Evolutionary conservation across 2,888 invertebrate species (phyloP), one percentile per base, ranked within the genome.

Genomic region (Meteorus cinctellus): DNA sequence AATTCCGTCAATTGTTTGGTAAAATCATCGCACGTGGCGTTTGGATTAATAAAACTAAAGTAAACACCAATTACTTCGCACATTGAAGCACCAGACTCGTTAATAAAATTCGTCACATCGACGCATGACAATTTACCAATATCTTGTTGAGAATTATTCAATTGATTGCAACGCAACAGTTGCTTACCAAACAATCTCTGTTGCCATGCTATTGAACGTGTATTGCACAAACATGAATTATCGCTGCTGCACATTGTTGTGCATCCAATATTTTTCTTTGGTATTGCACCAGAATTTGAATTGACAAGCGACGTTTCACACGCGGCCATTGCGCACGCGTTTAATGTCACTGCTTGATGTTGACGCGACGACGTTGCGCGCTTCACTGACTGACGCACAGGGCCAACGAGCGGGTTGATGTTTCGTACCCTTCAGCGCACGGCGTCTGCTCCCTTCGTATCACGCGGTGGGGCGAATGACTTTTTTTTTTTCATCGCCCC

Each of bases 31-130:
- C 93, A 93, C 66, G 92, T 91, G 79, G 92, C 92, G 87, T 93
- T 93, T 78, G 94, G 92, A 83, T 94, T 94, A 19, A 94, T 94
- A 86, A 94, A 94, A 69, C 94, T 94, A 87, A 94, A 94, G 86
- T 94, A 94, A 80, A 94, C 91, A 41, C 93, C 94, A 83, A 93
- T 92, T 71, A 92, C 84, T 77, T 88, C 86, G 82, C 86, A 88
- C 60, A 78, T 77, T 24, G 86, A 74, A 4, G 74, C 80, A 45
- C 84, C 81, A 69, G 83, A 82, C 19, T 83, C 86, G 74, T 82
- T 82, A 62, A 84, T 75, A 48, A 85, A 81, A 60, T 80, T 83
- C 59, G 75, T 78, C 10, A 83, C 80, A 34, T 84, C 83, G 55
- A 81, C 77, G 5, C 78, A 78, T 2, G 74, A 72, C 60, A 78